A percentile compares a stretch with the other conserved stretches of the same genome.
Evolutionary conservation across 2,113 vertebrate species (phyloP).

Genomic region (Salvelinus sp.): DNA sequence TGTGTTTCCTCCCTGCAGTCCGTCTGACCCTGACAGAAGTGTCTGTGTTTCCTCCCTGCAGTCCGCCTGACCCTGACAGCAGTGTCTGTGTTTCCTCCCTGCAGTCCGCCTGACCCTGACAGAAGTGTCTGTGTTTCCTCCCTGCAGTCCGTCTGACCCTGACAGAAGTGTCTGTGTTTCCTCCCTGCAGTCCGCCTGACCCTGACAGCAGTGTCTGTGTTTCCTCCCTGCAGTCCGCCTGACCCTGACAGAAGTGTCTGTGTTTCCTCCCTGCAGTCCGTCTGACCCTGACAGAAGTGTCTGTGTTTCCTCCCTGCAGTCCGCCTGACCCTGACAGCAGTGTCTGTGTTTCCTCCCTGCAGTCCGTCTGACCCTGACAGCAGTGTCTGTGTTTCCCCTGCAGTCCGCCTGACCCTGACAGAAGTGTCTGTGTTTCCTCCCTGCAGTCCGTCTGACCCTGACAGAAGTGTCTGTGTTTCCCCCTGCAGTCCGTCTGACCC

Average conservation of each 20-base stretch:
- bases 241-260: too few relatives aligned
- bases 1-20: conserved; percentile 63
- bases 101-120: conserved; percentile 82
- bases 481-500: conserved; percentile 75
- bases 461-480: background rate
- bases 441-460: conserved; percentile 59
- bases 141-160: conserved; percentile 59
- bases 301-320: conserved; percentile 63
- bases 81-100: conserved; percentile 2
- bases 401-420: conserved; percentile 81
- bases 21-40: conserved; percentile 77
- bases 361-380: too few relatives aligned
- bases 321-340: conserved; percentile 76
- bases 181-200: too few relatives aligned
- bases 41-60: background rate
- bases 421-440: conserved; percentile 42
- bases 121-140: conserved; percentile 32
- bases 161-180: too few relatives aligned
- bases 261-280: too few relatives aligned
- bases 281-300: background rate
- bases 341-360: conserved; percentile 25
- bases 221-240: too few relatives aligned
- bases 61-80: too few relatives aligned
- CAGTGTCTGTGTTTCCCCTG: background rate
- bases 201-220: too few relatives aligned